Conservation (phyloP, 1,140 invertebrate genomes). For the Eumaeus atala region DNA sequence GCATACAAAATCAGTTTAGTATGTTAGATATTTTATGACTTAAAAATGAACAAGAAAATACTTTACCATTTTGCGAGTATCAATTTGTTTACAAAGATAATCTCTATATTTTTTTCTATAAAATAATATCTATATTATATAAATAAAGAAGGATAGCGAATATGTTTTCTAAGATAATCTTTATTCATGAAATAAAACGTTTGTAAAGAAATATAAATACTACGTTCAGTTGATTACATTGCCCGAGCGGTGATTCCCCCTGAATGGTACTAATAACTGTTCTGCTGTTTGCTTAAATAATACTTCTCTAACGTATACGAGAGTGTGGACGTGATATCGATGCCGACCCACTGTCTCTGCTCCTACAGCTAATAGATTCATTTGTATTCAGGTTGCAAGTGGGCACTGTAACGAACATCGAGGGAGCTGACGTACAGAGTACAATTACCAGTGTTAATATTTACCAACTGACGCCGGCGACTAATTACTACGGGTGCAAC, state of each 20-base stretch:
- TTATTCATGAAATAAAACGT: too few relatives aligned
- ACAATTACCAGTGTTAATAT: constrained; percentile 71
- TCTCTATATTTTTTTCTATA: too few relatives aligned
- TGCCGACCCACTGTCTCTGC: constrained; percentile 57
- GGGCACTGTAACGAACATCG: constrained; percentile 64
- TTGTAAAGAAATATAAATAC: neutral
- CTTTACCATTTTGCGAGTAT: too few relatives aligned
- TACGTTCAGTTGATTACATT: neutral
- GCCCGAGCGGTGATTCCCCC: neutral
- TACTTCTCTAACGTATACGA: constrained; percentile 32
- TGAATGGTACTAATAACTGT: constrained; percentile 13
- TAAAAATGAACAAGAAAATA: too few relatives aligned
- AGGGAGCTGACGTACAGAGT: constrained; percentile 56
- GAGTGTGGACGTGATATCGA: constrained; percentile 43
- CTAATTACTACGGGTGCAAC: constrained; percentile 51
- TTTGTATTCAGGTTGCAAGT: constrained; percentile 68
- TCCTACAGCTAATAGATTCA: constrained; percentile 65
- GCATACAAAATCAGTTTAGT: too few relatives aligned
- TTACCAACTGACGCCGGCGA: constrained; percentile 61
- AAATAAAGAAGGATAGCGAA: too few relatives aligned
- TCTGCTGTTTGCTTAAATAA: constrained; percentile 29
- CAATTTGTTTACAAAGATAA: too few relatives aligned
- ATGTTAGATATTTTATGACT: too few relatives aligned
- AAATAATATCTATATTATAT: too few relatives aligned
- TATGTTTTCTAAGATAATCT: too few relatives aligned